Conservation (phyloP, 2,888 invertebrate genomes). For the Pseudanteris insignis region DNA sequence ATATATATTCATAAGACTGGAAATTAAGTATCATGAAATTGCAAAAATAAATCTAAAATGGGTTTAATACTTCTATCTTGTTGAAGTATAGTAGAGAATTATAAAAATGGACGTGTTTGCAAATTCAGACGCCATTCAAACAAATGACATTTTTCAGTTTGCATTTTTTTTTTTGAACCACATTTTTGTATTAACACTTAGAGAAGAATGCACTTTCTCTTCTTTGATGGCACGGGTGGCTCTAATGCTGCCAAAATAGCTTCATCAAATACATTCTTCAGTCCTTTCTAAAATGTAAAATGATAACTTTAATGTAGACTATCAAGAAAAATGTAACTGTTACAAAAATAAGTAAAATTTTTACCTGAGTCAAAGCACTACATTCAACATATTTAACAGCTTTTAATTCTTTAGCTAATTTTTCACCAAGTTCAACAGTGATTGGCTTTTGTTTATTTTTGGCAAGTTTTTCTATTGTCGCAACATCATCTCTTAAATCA, state of each 20-base stretch:
- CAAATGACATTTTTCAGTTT: no score
- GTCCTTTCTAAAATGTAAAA: conserved; percentile 78
- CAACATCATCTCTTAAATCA: conserved; percentile 95
- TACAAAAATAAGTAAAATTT: neutral
- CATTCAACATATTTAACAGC: conserved; percentile 99
- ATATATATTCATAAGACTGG: no score
- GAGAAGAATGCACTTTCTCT: conserved; percentile 1
- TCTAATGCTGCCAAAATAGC: conserved; percentile 97
- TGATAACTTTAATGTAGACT: no score
- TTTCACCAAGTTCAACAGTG: conserved; percentile 87
- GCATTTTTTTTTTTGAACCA: no score
- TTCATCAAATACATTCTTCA: conserved; percentile 99
- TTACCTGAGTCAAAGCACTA: conserved; percentile 93
- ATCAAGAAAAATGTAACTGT: neutral
- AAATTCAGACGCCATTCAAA: no score
- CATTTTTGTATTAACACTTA: no score
- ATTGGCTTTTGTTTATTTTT: conserved; percentile 86
- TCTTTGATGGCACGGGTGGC: conserved; percentile 83
- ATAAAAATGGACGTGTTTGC: no score
- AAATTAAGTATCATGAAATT: no score
- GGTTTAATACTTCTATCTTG: no score
- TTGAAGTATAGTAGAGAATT: no score
- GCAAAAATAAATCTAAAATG: no score
- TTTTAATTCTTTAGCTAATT: conserved; percentile 95
- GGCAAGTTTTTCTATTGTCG: conserved; percentile 92